phyloP scores from a whole-genome alignment of 2,113 vertebrate genomes.

The Pungitius pungitius region DNA sequence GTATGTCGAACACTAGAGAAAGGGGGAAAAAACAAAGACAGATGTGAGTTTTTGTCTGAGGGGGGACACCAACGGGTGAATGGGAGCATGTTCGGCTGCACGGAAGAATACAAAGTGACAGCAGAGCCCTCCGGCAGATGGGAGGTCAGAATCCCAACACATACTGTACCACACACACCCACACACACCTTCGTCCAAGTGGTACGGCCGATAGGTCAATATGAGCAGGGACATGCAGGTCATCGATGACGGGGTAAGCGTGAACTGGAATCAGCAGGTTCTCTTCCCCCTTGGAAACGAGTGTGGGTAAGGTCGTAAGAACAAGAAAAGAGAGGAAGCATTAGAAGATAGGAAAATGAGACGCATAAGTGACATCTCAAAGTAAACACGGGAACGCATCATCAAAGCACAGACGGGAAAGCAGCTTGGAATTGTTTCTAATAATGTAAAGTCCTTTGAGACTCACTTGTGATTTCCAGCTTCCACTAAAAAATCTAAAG shows the following conservation, averaged over 20 bases:
- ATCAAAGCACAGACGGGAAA: constrained; percentile 1
- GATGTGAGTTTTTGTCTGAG: constrained; percentile 24
- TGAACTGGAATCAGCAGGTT: constrained; percentile 90
- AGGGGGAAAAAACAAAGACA: constrained; percentile 6
- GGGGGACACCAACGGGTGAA: constrained; percentile 18
- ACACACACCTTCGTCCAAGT: constrained; percentile 89
- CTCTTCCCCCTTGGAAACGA: constrained; percentile 85
- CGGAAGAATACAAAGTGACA: constrained; percentile 59
- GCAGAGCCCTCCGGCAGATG: constrained; percentile 18
- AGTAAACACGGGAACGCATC: not conserved
- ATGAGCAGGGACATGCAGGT: constrained; percentile 87
- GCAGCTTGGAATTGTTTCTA: not conserved
- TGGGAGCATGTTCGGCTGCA: constrained; percentile 29
- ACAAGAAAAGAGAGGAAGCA: constrained; percentile 18
- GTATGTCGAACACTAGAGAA: constrained; percentile 70
- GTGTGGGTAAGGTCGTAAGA: constrained; percentile 25
- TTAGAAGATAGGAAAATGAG: not conserved
- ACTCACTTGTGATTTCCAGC: not conserved
- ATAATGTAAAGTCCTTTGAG: not conserved
- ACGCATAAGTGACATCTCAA: constrained; percentile 10
- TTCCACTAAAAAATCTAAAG: not conserved
- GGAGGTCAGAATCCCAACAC: constrained; percentile 26
- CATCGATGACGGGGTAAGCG: constrained; percentile 88
- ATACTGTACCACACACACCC: constrained; percentile 74
- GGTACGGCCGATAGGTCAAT: constrained; percentile 85